Base-by-base conservation (phyloP, 1,140 invertebrate species). In the Leptinotarsa lineolata region DNA sequence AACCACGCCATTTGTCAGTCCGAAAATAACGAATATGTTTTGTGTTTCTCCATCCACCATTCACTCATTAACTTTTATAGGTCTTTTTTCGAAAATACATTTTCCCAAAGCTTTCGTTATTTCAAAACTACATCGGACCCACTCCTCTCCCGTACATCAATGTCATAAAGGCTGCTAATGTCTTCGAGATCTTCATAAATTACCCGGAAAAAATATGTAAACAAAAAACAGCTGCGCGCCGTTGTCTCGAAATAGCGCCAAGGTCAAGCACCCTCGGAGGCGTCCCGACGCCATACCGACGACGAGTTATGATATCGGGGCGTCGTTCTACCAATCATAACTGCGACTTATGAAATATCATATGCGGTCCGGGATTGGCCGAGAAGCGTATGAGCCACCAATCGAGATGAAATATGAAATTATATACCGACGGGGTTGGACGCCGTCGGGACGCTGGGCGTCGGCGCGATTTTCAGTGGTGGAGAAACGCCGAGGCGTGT, bases 391-490 rank as follows among this genome's bases (percentile, higher is more conserved):
- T 21, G 54, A 39, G 68, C 68, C 68, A 71, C 80, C 80, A 81
- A 81, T 81, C 65, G 72, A 77, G 78, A 70, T 74, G 73, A 80
- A 77, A 78, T 81, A 81, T 81, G 80, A 81, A 80, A 80, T 81
- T 74, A 81, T 80, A 81, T 66, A 58, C 16, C 30, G 46, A 21
- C 30, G 67, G 67, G 65, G 67, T 46, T 46, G 46, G 67, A 68
- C 67, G 67, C 22, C 20, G n/a, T n/a, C 21, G 54, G 61, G 61
- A 54, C 70, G 69, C 70, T 70, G 63, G 70, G 74, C 74, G 70
- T 73, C 76, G 73, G 76, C 70, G 73, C 76, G 69, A 45, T 66
- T 66, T 66, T 66, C 22, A 66, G 39, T 39, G 64, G 64, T 66
- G 64, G 64, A 66, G 64, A 66, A 18, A 18, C 48, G 16, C 16